phyloP scores from a whole-genome alignment of 2,797 vertebrate species.

The Notamacropus eugenii region DNA sequence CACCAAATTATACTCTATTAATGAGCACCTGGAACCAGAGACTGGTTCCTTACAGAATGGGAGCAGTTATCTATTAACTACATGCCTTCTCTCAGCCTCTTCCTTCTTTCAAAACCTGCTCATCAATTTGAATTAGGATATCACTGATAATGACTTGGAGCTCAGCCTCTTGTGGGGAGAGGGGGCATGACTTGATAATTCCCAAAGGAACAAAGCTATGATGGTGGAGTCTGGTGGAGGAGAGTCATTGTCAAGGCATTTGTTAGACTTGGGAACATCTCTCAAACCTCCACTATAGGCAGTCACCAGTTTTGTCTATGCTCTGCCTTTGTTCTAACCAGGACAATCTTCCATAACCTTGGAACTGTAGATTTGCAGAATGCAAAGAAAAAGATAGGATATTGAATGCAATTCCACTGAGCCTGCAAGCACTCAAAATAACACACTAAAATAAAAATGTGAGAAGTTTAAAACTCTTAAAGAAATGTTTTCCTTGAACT shows the following conservation, averaged over 20 bases:
- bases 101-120: background rate
- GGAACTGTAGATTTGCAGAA: background rate
- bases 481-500: conserved; percentile 3
- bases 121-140: background rate
- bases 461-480: background rate
- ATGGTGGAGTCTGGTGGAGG: background rate
- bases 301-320: background rate
- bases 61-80: background rate
- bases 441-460: background rate
- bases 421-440: background rate
- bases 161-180: background rate
- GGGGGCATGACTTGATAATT: background rate
- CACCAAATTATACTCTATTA: background rate
- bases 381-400: background rate
- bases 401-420: background rate
- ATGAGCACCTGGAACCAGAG: background rate
- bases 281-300: background rate
- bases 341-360: background rate
- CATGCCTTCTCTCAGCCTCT: background rate
- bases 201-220: background rate
- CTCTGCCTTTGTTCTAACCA: background rate
- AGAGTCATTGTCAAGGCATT: background rate
- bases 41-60: background rate
- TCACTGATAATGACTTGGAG: background rate
- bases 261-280: background rate